phyloP scores from a whole-genome alignment of 2,113 vertebrate genomes.

The Sapayoa aenigma region DNA sequence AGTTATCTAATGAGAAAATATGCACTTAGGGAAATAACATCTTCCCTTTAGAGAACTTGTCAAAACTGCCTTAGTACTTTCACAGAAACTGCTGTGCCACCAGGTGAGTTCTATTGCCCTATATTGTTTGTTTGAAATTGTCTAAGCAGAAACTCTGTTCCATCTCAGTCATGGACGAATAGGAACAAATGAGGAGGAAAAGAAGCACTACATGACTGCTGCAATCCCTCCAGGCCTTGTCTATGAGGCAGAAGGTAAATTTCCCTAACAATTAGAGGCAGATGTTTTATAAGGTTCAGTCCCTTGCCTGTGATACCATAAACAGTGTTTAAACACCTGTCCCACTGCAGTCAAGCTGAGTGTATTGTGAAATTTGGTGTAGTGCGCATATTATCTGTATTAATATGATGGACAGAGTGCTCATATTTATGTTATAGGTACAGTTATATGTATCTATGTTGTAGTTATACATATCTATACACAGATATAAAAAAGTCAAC shows the following conservation, averaged over 20 bases:
- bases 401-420: not conserved
- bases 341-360: not conserved
- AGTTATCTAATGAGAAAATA: not conserved
- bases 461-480: not conserved
- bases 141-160: not conserved
- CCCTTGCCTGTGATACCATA: not conserved
- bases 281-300: not conserved
- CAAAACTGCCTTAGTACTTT: not conserved
- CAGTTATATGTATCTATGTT: not conserved
- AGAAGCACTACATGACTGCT: not conserved
- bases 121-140: not conserved
- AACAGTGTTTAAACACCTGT: not conserved
- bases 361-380: not conserved
- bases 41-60: not conserved
- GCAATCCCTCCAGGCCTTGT: not conserved
- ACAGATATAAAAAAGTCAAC: not conserved
- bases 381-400: not conserved
- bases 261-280: not conserved
- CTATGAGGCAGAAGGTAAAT: not conserved
- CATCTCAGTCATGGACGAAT: not conserved
- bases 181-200: not conserved
- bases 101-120: not conserved
- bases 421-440: not conserved
- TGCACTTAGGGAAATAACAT: accelerated
- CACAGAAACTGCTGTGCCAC: not conserved